Conservation (phyloP, 1,140 invertebrate genomes). For the Pachyrhynchus sulphureomaculatus region DNA sequence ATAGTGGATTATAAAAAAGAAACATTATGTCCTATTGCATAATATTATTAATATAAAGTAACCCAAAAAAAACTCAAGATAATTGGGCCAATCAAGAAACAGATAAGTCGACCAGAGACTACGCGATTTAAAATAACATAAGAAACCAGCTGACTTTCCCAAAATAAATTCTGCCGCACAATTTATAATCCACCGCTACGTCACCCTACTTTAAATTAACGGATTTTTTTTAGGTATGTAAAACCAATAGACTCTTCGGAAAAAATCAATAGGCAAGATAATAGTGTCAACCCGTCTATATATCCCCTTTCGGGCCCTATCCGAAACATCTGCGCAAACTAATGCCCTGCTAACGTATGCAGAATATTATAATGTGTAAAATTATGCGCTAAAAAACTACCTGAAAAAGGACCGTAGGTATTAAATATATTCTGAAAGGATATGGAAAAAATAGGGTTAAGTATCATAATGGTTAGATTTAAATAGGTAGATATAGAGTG, state of each 20-base stretch:
- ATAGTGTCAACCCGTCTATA: conserved; percentile 32
- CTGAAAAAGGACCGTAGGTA: conserved; percentile 35
- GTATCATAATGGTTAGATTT: conserved; percentile 28
- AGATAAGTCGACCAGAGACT: too few species aligned
- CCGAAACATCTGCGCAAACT: conserved; percentile 34
- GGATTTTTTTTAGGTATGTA: conserved; percentile 26
- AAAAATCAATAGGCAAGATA: conserved; percentile 32
- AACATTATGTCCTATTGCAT: too few species aligned
- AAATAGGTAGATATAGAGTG: conserved; percentile 1
- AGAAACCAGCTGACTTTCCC: too few species aligned
- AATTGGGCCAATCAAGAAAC: too few species aligned
- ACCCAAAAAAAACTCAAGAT: too few species aligned
- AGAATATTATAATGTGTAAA: conserved; percentile 43
- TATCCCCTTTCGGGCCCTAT: conserved; percentile 18
- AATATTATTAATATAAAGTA: too few species aligned
- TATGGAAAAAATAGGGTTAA: conserved; percentile 37
- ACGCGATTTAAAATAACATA: too few species aligned
- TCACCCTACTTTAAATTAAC: conserved; percentile 18
- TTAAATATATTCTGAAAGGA: conserved; percentile 7
- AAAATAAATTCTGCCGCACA: too few species aligned
- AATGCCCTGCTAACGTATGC: conserved; percentile 37
- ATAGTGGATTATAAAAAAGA: too few species aligned
- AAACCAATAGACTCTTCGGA: conserved; percentile 25
- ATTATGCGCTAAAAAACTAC: conserved; percentile 41
- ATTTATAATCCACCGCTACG: conserved; percentile 10